Evolutionary conservation across 2,888 invertebrate species (phyloP), one percentile per base, ranked within the genome.

Genomic region (Isotomurus palustris): DNA sequence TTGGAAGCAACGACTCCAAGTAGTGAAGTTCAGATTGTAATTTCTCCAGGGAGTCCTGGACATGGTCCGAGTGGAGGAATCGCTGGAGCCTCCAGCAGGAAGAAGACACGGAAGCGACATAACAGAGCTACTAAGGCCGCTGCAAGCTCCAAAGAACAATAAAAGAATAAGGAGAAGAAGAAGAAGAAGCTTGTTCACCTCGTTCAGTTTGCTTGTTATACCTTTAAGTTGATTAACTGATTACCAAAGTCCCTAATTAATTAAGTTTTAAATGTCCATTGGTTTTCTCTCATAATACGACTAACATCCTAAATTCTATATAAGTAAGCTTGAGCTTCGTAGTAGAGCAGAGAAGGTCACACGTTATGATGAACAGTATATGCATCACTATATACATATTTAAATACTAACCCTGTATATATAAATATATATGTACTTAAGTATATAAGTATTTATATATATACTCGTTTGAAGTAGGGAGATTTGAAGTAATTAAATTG

Each of bases 251-350:
- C 17, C 8, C 19, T 40, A n/a, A 40, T 40, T 40, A 40, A 40
- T 40, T 40, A 43, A 43, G 5, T 19, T 19, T 8, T 38, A n/a
- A 19, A 38, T 38, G 38, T 38, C n/a, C 6, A 17, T n/a, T n/a
- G n/a, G n/a, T n/a, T n/a, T n/a, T n/a, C n/a, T n/a, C n/a, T n/a
- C n/a, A n/a, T n/a, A n/a, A n/a, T n/a, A n/a, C n/a, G n/a, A n/a
- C n/a, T n/a, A n/a, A n/a, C n/a, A n/a, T n/a, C n/a, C n/a, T n/a
- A n/a, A 32, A 32, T 10, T 8, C 32, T 10, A 8, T 12, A 10
- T 43, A 19, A 45, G 17, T 27, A 45, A 64, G 68, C 68, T 68
- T 68, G 68, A 68, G 68, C 68, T 66, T 68, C 66, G 58, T 68
- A 68, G 68, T n/a, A n/a, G n/a, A n/a, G n/a, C n/a, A n/a, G n/a